Conservation (phyloP, 2,113 vertebrate genomes). For the Campylorhamphus procurvoides region DNA sequence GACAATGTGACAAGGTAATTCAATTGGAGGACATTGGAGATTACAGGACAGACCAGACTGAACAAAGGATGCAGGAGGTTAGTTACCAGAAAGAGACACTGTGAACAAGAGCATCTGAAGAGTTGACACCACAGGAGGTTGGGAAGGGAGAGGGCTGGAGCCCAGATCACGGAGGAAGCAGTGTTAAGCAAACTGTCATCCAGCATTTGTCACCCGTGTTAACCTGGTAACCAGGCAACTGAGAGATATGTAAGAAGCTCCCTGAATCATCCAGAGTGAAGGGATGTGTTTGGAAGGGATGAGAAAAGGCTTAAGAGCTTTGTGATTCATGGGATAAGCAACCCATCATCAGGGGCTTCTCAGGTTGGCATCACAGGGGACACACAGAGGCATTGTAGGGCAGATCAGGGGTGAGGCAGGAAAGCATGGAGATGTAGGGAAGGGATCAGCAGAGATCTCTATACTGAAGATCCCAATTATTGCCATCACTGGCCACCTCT, state of each 20-base stretch:
- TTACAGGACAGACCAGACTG: not conserved
- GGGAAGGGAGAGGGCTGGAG: not conserved
- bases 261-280: slow-evolving; percentile 10
- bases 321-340: slow-evolving; percentile 24
- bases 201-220: slow-evolving; percentile 50
- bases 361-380: not conserved
- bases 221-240: slow-evolving; percentile 75
- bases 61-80: not conserved
- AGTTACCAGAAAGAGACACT: not conserved
- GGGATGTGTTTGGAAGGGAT: slow-evolving; percentile 32
- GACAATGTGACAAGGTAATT: not conserved
- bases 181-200: slow-evolving; percentile 31
- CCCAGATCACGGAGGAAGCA: not conserved
- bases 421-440: not conserved
- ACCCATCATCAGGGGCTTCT: not conserved
- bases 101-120: slow-evolving; percentile 6
- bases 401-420: not conserved
- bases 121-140: not conserved
- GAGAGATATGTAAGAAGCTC: slow-evolving; percentile 54
- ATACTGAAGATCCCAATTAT: not conserved
- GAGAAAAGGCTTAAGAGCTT: slow-evolving; percentile 9
- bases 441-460: not conserved
- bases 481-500: not conserved
- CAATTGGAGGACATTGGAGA: not conserved
- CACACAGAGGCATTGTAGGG: not conserved